These are phyloP conservation scores for Diplolepis rosae DNA, from an alignment of 2,888 invertebrate species.

Conservation along the genomic window DNA sequence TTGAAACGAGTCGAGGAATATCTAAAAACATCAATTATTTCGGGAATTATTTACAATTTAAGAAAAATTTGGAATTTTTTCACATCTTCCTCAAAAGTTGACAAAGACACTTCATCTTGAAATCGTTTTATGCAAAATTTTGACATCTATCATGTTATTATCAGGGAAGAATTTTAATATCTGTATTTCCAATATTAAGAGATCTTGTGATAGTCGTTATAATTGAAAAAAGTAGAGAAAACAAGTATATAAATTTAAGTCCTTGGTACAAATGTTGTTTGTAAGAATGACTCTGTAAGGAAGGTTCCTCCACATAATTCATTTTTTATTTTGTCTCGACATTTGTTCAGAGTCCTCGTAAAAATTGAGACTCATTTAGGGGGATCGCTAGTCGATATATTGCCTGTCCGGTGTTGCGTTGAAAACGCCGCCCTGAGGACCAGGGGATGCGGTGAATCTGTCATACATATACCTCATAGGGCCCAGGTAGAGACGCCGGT, in stretches of 20 bases:
- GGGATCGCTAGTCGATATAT: slow-evolving; percentile 26
- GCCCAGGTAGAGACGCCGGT: slow-evolving; percentile 26
- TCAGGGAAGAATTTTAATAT: too few relatives aligned
- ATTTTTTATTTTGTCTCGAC: slow-evolving; percentile 22
- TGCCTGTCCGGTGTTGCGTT: slow-evolving; percentile 29
- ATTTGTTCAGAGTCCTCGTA: slow-evolving; percentile 26
- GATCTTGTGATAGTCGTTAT: too few relatives aligned
- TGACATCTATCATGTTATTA: too few relatives aligned
- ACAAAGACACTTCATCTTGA: too few relatives aligned
- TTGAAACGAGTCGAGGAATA: too few relatives aligned
- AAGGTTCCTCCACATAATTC: slow-evolving; percentile 1
- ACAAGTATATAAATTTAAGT: neutral
- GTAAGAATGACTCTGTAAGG: neutral
- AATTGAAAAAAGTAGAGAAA: neutral
- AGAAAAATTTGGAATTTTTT: too few relatives aligned
- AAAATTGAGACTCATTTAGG: slow-evolving; percentile 28
- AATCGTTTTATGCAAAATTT: too few relatives aligned
- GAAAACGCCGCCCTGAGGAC: slow-evolving; percentile 39
- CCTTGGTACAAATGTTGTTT: neutral
- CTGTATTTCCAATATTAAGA: too few relatives aligned
- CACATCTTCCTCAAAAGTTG: too few relatives aligned
- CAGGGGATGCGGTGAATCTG: slow-evolving; percentile 36
- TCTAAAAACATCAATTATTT: too few relatives aligned
- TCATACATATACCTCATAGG: slow-evolving; percentile 39
- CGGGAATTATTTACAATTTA: too few relatives aligned